Conservation (phyloP, 2,888 invertebrate genomes). For the Ornithoptera priamus region DNA sequence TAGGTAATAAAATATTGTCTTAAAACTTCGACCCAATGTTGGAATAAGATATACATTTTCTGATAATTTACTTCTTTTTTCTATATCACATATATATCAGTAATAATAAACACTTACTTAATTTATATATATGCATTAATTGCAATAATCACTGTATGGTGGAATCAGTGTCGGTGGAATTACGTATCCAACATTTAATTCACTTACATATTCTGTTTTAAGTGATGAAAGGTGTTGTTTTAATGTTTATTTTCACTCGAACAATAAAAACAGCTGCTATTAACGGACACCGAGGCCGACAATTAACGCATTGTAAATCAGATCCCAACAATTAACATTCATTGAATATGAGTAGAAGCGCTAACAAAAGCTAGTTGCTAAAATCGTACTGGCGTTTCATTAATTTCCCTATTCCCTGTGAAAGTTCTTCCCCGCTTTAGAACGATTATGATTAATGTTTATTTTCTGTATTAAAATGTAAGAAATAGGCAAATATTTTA, state of each 20-base stretch:
- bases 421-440: conserved; percentile 1
- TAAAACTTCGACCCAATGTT: too few species aligned
- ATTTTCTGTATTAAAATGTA: not conserved
- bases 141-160: too few species aligned
- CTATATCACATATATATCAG: too few species aligned
- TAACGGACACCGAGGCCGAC: conserved; percentile 28
- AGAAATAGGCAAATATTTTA: not conserved
- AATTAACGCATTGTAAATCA: conserved; percentile 29
- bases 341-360: conserved; percentile 10
- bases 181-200: too few species aligned
- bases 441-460: not conserved
- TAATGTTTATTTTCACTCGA: not conserved
- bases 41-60: too few species aligned
- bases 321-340: conserved; percentile 27
- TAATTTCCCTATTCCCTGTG: conserved; percentile 11
- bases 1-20: too few species aligned
- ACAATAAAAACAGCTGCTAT: conserved; percentile 27
- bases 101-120: too few species aligned
- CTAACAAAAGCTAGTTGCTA: conserved; percentile 23
- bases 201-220: not conserved
- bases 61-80: too few species aligned
- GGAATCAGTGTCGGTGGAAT: too few species aligned
- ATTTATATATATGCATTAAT: too few species aligned
- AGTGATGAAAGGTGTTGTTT: not conserved
- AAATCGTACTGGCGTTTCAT: conserved; percentile 11